A percentile compares a stretch with the other conserved stretches of the same genome.
phyloP scores from a whole-genome alignment of 2,888 invertebrate genomes.

The Melieria crassipennis region DNA sequence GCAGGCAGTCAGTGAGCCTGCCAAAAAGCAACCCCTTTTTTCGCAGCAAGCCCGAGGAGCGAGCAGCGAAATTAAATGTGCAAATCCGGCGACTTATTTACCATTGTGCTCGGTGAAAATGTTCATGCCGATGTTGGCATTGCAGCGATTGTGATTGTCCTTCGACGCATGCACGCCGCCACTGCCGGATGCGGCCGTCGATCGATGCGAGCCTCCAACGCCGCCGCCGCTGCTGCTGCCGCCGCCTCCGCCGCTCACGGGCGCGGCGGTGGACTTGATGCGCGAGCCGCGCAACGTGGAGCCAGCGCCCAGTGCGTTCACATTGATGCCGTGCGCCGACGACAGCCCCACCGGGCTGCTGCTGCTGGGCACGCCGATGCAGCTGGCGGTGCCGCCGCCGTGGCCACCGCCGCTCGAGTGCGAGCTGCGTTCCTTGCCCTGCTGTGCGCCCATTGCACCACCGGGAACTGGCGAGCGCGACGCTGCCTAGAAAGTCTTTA shows the following conservation, averaged over 20 bases:
- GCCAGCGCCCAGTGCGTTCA: constrained; percentile 61
- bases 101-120: constrained; percentile 96
- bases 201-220: constrained; percentile 32
- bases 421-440: constrained; percentile 86
- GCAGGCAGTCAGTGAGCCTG: no score
- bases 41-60: background rate
- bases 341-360: constrained; percentile 56
- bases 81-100: constrained; percentile 68
- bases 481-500: background rate
- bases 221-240: constrained; percentile 38
- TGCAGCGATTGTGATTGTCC: constrained; percentile 73
- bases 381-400: constrained; percentile 59
- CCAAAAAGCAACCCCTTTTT: background rate
- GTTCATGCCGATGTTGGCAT: constrained; percentile 77
- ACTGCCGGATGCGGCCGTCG: constrained; percentile 35
- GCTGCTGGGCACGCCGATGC: constrained; percentile 70
- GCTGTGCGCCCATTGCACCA: constrained; percentile 85
- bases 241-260: constrained; percentile 49
- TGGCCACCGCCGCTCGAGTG: constrained; percentile 60
- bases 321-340: constrained; percentile 60
- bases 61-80: constrained; percentile 10
- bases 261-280: constrained; percentile 68
- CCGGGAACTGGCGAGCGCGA: background rate
- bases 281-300: constrained; percentile 78
- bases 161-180: constrained; percentile 68